Base-by-base conservation (phyloP, 1,140 invertebrate species). In the Drosophila nikananu region DNA sequence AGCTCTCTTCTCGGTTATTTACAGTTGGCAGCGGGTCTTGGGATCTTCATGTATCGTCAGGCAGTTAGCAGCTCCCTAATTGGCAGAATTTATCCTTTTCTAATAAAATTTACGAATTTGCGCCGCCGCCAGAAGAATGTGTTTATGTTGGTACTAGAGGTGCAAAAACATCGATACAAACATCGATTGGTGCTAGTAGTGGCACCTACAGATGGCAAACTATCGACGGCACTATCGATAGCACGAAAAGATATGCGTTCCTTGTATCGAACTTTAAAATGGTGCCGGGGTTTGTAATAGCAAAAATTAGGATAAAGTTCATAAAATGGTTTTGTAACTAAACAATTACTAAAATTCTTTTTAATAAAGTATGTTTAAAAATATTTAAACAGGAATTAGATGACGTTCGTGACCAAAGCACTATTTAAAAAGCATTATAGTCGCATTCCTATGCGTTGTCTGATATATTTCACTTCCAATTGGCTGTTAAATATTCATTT, bases 31-130 rank as follows among this genome's bases (percentile, higher is more conserved):
- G 13, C 23, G 17, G 27, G 15, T 49, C 39, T 15, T 7, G 30
- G 19, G 27, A 39, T 52, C 23, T 25, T 67, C 67, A 55, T 54
- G 23, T 15, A 63, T 54, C 15, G 1, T 9, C 27, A n/a, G 37
- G 37, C 37, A 25, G 13, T 44, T 15, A 7, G 21, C 30, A n/a
- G 39, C n/a, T 37, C 5, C 15, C 23, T 13, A 23, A 67, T 55
- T 55, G 13, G 0, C 1, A 7, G 23, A 12, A 30, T 17, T 30
- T 55, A 5, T 4, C 10, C 21, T 21, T 9, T 5, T 35, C 63
- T 71, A 12, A 17, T 37, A 37, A 67, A 71, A 37, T 12, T 66
- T 27, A 44, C n/a, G 8, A 67, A 67, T 71, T 66, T 71, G 30
- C 62, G 63, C 67, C 62, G 67, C 67, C 67, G 27, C 27, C 27